Evolutionary conservation across 2,113 vertebrate species (phyloP).

Genomic region (Chitala chitala): DNA sequence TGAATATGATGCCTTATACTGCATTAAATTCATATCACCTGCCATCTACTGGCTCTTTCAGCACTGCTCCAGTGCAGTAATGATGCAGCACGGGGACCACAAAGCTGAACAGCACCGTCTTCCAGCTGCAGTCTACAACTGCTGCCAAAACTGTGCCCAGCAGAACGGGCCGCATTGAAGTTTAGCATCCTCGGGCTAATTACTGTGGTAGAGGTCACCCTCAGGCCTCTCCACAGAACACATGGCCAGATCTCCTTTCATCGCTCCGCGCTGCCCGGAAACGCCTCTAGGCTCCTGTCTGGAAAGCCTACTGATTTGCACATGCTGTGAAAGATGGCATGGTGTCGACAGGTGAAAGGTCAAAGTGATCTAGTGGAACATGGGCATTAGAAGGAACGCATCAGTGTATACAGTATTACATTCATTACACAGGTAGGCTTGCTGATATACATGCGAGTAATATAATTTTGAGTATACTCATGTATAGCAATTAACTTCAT

Average conservation of each 20-base stretch:
- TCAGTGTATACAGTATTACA: no score
- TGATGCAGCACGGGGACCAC: not conserved
- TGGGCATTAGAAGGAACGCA: no score
- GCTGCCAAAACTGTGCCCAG: no score
- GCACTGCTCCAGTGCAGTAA: not conserved
- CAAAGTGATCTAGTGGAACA: not conserved
- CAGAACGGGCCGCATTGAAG: not conserved
- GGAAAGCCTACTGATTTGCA: not conserved
- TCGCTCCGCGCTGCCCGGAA: constrained; percentile 23
- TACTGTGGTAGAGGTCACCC: constrained; percentile 39
- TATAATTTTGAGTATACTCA: no score
- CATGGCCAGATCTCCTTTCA: constrained; percentile 39
- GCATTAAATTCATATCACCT: no score
- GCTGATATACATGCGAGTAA: no score
- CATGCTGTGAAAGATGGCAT: not conserved
- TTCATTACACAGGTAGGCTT: no score
- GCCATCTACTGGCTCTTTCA: not conserved
- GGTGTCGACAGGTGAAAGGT: not conserved
- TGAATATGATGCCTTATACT: no score
- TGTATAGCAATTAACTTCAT: not conserved
- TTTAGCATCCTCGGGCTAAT: constrained; percentile 25
- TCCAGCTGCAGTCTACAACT: not conserved
- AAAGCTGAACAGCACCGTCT: no score
- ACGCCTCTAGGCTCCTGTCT: constrained; percentile 24
- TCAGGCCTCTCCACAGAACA: constrained; percentile 19